Conservation (phyloP, 2,888 invertebrate genomes). For the Saturnia japonica region DNA sequence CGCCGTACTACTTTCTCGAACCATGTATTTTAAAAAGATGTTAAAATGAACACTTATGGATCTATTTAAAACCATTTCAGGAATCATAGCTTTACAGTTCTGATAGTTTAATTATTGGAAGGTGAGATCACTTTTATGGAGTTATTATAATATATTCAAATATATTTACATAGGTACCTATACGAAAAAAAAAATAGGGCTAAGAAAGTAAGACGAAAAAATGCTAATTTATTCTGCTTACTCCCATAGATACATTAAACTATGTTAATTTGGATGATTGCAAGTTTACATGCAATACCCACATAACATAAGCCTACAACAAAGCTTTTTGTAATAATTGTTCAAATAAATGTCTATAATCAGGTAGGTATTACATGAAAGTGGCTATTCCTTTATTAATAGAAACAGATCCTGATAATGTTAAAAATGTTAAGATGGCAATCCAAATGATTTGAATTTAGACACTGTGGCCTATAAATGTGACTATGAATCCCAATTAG, state of each 20-base stretch:
- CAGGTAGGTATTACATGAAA: not conserved
- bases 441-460: not conserved
- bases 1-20: not conserved
- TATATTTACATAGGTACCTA: not conserved
- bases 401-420: not conserved
- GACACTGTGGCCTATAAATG: not conserved
- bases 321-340: not conserved
- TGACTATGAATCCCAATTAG: not conserved
- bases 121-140: not conserved
- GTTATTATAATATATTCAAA: not conserved
- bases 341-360: not conserved
- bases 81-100: not conserved
- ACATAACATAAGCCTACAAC: not conserved
- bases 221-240: not conserved
- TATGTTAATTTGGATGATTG: not conserved
- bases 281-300: not conserved
- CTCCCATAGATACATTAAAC: not conserved
- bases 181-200: not conserved
- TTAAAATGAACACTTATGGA: not conserved
- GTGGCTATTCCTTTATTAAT: not conserved
- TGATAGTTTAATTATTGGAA: not conserved
- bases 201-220: conserved; percentile 1
- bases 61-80: not conserved
- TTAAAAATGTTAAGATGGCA: not conserved
- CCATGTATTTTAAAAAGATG: not conserved